Base-by-base conservation (phyloP, 2,888 invertebrate species). In the Conistra vaccinii region DNA sequence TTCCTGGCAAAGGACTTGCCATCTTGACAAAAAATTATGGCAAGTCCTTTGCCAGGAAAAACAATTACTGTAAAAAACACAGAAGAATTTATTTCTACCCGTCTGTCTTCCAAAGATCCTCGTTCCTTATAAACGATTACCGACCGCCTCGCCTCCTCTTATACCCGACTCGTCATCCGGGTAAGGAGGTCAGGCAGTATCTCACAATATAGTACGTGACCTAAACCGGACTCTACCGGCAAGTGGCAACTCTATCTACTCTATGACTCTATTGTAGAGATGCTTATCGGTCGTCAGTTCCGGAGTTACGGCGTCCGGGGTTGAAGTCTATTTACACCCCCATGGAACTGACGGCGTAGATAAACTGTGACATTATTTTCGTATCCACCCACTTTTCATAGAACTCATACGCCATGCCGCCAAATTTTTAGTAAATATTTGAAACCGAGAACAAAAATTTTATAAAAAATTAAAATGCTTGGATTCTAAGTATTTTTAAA, bases 301-400 rank as follows among this genome's bases (percentile, higher is more conserved):
- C 87, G 82, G 75, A 68, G 65, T 60, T 20, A 29, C 32, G 12
- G 58, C 23, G n/a, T 86, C 85, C 80, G 85, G 86, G 86, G 69
- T 83, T 86, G 65, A 84, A 80, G 86, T 81, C 65, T 72, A 60
- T 14, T 23, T 14, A 42, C 29, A 32, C 7, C 39, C 66, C 53
- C 48, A 67, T 80, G 5, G 23, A 32, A 70, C 17, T 7, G 23
- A 71, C n/a, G 35, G 4, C 23, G 9, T n/a, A 29, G n/a, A n/a
- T 69, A 69, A 51, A 45, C 17, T 14, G n/a, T n/a, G n/a, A n/a
- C n/a, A n/a, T n/a, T n/a, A n/a, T n/a, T n/a, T n/a, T n/a, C n/a
- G n/a, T n/a, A n/a, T n/a, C n/a, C n/a, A n/a, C n/a, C n/a, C n/a
- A n/a, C n/a, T n/a, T n/a, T n/a, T n/a, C n/a, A n/a, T n/a, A n/a